phyloP scores from a whole-genome alignment of 30 jellyfish, hydroid and myxozoan genomes.

The Chironex yamaguchii region DNA sequence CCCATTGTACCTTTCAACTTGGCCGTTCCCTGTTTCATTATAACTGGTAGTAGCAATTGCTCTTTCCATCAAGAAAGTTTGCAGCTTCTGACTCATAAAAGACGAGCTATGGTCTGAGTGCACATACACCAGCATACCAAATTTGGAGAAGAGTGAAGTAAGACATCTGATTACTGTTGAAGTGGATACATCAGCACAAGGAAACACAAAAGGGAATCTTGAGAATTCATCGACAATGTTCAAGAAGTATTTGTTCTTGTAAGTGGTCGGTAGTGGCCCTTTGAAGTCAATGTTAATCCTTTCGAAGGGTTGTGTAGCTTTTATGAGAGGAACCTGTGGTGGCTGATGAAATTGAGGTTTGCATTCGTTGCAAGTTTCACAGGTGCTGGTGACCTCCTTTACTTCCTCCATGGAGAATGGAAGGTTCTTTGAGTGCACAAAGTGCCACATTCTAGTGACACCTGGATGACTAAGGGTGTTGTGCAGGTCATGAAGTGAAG shows the following conservation, averaged over 20 bases:
- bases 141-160: slow-evolving; percentile 3
- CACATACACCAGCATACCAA: slow-evolving; percentile 28
- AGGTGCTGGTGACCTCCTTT: not conserved
- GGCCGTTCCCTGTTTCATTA: not conserved
- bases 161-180: slow-evolving; percentile 28
- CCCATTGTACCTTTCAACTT: slow-evolving; percentile 3
- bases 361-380: slow-evolving; percentile 19
- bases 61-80: not conserved
- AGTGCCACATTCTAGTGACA: not conserved
- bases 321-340: not conserved
- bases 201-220: slow-evolving; percentile 37
- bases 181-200: slow-evolving; percentile 14
- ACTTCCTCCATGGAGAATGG: slow-evolving; percentile 12
- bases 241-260: slow-evolving; percentile 26
- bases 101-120: slow-evolving; percentile 49
- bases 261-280: slow-evolving; percentile 15
- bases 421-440: not conserved
- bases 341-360: slow-evolving; percentile 24
- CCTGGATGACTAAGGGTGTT: not conserved
- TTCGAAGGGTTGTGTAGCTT: slow-evolving; percentile 44
- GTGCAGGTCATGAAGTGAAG: not conserved
- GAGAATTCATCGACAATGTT: slow-evolving; percentile 18
- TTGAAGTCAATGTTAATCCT: slow-evolving; percentile 37
- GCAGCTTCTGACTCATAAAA: slow-evolving; percentile 12
- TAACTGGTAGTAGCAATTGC: slow-evolving; percentile 10